phyloP scores from a whole-genome alignment of 2,888 invertebrate genomes.

The Endomychus coccineus region DNA sequence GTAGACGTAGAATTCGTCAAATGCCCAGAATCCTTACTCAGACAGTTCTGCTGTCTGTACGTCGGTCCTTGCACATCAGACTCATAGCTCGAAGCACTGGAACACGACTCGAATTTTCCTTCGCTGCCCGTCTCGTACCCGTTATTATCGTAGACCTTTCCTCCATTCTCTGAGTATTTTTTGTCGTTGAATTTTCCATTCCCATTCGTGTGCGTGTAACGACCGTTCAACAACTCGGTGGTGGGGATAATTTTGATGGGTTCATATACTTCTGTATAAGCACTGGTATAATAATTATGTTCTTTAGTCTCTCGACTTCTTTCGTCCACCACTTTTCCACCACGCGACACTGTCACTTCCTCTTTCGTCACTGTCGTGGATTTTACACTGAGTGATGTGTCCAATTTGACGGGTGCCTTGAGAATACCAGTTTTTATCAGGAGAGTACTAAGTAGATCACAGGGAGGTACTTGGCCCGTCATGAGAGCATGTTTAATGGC shows the following conservation, averaged over 20 bases:
- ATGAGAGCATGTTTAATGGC: conserved; percentile 62
- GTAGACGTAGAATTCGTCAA: conserved; percentile 38
- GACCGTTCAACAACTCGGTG: conserved; percentile 36
- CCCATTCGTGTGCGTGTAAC: conserved; percentile 27
- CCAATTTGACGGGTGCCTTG: conserved; percentile 61
- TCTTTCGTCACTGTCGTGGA: conserved; percentile 64
- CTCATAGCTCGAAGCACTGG: conserved; percentile 42
- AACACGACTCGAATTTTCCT: conserved; percentile 39
- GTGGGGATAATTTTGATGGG: conserved; percentile 45
- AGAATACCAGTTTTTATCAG: conserved; percentile 58
- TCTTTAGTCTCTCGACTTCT: conserved; percentile 62
- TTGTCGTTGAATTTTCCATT: conserved; percentile 7
- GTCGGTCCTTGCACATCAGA: conserved; percentile 32
- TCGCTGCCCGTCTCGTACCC: conserved; percentile 38
- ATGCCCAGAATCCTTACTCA: conserved; percentile 38
- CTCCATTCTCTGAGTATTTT: conserved; percentile 15
- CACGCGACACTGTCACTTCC: conserved; percentile 60
- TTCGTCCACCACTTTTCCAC: conserved; percentile 63
- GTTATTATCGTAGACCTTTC: conserved; percentile 35
- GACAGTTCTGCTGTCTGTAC: conserved; percentile 7
- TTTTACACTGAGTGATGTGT: conserved; percentile 64
- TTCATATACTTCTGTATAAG: conserved; percentile 61
- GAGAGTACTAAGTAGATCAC: conserved; percentile 62
- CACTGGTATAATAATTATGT: conserved; percentile 60
- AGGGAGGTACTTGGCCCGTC: conserved; percentile 62